A percentile compares a stretch with the other conserved stretches of the same genome.
Conservation (phyloP, 2,113 vertebrate species). For the Desmodus rotundus region DNA sequence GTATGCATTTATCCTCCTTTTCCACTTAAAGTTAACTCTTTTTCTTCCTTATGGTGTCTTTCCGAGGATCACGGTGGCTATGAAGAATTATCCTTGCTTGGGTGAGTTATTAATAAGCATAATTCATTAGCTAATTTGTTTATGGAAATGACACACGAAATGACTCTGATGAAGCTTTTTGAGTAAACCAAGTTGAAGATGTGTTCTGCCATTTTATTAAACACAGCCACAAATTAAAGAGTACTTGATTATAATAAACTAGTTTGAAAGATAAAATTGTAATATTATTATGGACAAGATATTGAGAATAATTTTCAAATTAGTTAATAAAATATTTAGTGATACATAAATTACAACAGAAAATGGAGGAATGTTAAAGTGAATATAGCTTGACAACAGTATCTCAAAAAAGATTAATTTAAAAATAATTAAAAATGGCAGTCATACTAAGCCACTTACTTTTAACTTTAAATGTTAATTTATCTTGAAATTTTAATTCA, state of each 20-base stretch:
- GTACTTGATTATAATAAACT: slow-evolving; percentile 3
- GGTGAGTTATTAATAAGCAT: slow-evolving; percentile 32
- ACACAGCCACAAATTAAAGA: slow-evolving; percentile 16
- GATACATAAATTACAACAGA: slow-evolving; percentile 5
- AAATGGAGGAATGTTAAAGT: slow-evolving; percentile 27
- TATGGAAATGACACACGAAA: slow-evolving; percentile 52
- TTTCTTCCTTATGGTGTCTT: background rate
- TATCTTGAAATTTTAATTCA: slow-evolving; percentile 19
- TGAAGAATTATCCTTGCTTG: background rate
- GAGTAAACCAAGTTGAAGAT: slow-evolving; percentile 48
- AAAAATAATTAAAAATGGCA: background rate
- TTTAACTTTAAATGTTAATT: slow-evolving; percentile 32
- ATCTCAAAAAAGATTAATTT: background rate
- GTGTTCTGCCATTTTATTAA: background rate
- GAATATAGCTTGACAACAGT: background rate
- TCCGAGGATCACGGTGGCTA: background rate
- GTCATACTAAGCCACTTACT: background rate
- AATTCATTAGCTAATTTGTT: slow-evolving; percentile 58
- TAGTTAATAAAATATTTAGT: slow-evolving; percentile 55
- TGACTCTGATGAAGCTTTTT: slow-evolving; percentile 40
- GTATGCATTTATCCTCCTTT: background rate
- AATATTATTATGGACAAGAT: slow-evolving; percentile 33
- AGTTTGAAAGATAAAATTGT: slow-evolving; percentile 36
- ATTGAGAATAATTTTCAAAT: slow-evolving; percentile 58
- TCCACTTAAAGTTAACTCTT: background rate